These are phyloP conservation scores for Pterobdella sp. DNA, from an alignment of 2,888 invertebrate species.

Conservation along the genomic window DNA sequence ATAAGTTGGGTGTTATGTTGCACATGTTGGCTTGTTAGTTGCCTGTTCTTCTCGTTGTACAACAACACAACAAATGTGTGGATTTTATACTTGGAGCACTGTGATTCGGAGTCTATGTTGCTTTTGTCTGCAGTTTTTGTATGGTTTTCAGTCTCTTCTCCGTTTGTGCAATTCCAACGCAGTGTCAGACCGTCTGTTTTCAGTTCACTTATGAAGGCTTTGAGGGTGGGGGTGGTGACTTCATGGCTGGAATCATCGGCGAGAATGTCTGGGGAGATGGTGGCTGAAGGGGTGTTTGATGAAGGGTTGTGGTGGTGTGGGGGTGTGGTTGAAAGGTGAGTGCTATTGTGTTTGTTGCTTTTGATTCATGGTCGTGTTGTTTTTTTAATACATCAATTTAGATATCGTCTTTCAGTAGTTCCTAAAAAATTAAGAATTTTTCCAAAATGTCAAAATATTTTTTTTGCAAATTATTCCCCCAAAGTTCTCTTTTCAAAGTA, in stretches of 20 bases:
- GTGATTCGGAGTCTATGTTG: neutral
- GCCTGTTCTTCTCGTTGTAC: constrained; percentile 11
- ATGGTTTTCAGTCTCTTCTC: neutral
- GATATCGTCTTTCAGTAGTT: no score
- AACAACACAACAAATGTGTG: neutral
- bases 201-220: neutral
- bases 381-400: no score
- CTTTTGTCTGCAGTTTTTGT: neutral
- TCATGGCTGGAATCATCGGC: constrained; percentile 2
- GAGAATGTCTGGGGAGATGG: neutral
- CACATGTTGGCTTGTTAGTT: neutral
- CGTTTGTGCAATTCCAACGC: neutral
- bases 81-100: neutral
- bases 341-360: no score
- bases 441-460: no score
- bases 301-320: neutral
- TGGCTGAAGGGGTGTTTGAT: neutral
- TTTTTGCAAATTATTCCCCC: no score
- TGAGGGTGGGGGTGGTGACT: neutral
- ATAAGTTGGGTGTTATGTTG: neutral
- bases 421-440: no score
- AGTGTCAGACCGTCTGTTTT: neutral
- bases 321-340: no score
- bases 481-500: no score
- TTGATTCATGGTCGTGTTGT: no score